Conservation (phyloP, 2,113 vertebrate genomes). For the Cyanocitta stelleri region DNA sequence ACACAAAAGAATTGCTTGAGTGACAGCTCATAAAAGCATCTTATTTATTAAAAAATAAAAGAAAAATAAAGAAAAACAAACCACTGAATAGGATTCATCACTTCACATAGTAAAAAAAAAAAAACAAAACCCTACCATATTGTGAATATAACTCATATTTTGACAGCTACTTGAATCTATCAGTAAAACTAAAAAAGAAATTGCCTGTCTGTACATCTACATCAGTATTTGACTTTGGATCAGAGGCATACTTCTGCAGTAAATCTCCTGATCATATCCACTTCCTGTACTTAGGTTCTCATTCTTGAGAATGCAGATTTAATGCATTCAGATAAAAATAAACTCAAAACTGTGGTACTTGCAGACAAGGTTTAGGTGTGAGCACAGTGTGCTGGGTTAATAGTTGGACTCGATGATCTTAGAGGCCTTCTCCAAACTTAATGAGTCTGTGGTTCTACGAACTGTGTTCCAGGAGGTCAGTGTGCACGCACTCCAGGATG, state of each 20-base stretch:
- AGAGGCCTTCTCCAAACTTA: not conserved
- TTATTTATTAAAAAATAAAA: not conserved
- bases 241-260: not conserved
- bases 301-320: not conserved
- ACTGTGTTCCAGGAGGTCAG: not conserved
- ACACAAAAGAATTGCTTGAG: not conserved
- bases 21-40: not conserved
- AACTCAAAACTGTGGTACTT: not conserved
- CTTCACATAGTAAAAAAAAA: not conserved
- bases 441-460: not conserved
- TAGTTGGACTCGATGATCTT: rapidly evolving
- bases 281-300: not conserved
- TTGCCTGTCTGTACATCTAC: not conserved
- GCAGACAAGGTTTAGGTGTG: not conserved
- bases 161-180: not conserved
- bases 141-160: not conserved
- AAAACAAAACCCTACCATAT: rapidly evolving
- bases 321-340: not conserved
- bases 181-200: not conserved
- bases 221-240: not conserved
- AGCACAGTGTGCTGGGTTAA: not conserved
- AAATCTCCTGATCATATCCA: not conserved
- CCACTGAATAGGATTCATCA: not conserved
- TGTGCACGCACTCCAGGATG: not conserved
- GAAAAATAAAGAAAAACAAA: not conserved